These are phyloP conservation scores for Eulithis testata DNA, from an alignment of 2,888 invertebrate species.

Conservation along the genomic window DNA sequence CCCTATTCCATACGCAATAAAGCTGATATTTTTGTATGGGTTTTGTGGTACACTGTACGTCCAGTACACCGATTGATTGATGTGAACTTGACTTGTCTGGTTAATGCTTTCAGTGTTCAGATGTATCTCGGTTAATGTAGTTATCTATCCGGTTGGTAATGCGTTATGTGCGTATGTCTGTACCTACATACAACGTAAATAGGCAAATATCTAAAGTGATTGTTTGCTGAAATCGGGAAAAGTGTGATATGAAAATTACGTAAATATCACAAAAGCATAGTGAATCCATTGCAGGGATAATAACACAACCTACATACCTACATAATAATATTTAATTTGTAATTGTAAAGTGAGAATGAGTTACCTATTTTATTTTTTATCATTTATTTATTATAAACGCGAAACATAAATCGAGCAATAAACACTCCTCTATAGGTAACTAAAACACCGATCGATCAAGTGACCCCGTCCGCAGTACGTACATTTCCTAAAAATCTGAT, in stretches of 20 bases:
- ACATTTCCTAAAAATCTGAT: conserved; percentile 31
- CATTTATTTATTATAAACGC: too few species aligned
- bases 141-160: conserved; percentile 12
- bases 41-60: conserved; percentile 19
- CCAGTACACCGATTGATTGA: conserved; percentile 18
- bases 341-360: too few species aligned
- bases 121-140: conserved; percentile 13
- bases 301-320: too few species aligned
- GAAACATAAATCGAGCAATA: neutral
- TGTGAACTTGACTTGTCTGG: conserved; percentile 38
- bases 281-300: too few species aligned
- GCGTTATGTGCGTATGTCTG: conserved; percentile 13
- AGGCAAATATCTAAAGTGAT: too few species aligned
- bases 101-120: conserved; percentile 25
- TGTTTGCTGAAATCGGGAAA: too few species aligned
- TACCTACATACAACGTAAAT: neutral
- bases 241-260: too few species aligned
- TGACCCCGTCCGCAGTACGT: conserved; percentile 25
- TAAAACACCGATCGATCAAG: conserved; percentile 27
- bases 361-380: too few species aligned
- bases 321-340: too few species aligned
- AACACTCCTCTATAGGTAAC: conserved; percentile 6
- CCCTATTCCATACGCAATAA: conserved; percentile 9
- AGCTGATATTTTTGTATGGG: conserved; percentile 13
- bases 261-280: too few species aligned